These are phyloP conservation scores for Erinaceus europaeus DNA, from an alignment of 2,113 vertebrate species.

Conservation along the genomic window DNA sequence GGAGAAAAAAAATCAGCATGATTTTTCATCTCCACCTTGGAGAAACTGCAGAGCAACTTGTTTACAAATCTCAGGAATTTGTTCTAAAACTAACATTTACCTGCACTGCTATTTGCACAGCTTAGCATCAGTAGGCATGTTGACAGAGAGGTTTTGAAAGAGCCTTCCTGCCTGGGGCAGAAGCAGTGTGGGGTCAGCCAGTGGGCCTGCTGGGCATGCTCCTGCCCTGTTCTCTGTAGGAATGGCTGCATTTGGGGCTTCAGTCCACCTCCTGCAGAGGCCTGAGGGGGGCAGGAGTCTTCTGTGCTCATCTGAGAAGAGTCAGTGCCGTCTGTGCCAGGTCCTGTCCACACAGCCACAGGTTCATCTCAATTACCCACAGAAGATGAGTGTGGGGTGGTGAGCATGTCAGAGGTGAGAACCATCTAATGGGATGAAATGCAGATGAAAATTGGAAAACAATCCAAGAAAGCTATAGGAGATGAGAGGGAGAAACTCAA, in stretches of 20 bases:
- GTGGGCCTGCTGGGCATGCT: too few relatives aligned
- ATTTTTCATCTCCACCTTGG: slow-evolving; percentile 20
- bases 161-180: neutral
- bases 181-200: too few relatives aligned
- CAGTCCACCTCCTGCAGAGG: too few relatives aligned
- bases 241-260: too few relatives aligned
- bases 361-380: slow-evolving; percentile 79
- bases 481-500: slow-evolving; percentile 76
- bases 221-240: too few relatives aligned
- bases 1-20: neutral
- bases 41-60: neutral
- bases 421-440: slow-evolving; percentile 79
- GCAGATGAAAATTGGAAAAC: slow-evolving; percentile 81
- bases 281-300: too few relatives aligned
- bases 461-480: slow-evolving; percentile 74
- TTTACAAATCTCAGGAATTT: slow-evolving; percentile 28
- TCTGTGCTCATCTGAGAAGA: too few relatives aligned
- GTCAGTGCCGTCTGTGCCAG: slow-evolving; percentile 62
- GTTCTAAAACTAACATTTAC: slow-evolving; percentile 34
- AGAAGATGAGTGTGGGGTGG: slow-evolving; percentile 72
- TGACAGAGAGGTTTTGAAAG: slow-evolving; percentile 20
- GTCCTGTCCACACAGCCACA: slow-evolving; percentile 34
- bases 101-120: slow-evolving; percentile 14
- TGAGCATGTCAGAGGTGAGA: slow-evolving; percentile 74
- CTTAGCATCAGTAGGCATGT: neutral